A percentile compares a stretch with the other conserved stretches of the same genome.
These are phyloP conservation scores for Sinocyclocheilus anshuiensis DNA, from an alignment of 2,113 vertebrate species.

Conservation along the genomic window DNA sequence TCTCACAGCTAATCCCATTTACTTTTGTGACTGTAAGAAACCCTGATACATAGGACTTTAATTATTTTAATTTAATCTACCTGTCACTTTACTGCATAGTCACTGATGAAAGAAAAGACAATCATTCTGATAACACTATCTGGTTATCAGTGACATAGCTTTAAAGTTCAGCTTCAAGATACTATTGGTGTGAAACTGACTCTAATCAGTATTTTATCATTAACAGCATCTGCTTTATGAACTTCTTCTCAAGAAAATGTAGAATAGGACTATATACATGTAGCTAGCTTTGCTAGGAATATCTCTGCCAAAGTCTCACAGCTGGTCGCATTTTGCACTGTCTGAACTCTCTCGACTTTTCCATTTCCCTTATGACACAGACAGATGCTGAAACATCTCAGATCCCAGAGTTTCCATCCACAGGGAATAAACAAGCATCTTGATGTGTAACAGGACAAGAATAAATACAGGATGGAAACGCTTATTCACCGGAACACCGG, in stretches of 20 bases:
- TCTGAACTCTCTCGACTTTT: conserved; percentile 21
- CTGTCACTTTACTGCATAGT: neutral
- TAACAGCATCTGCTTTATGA: neutral
- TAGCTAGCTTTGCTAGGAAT: neutral
- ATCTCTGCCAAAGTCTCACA: neutral
- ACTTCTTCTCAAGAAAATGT: neutral
- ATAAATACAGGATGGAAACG: conserved; percentile 47
- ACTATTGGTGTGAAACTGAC: conserved; percentile 8
- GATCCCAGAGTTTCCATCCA: conserved; percentile 5
- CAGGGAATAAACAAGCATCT: conserved; percentile 32
- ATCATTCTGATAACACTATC: neutral
- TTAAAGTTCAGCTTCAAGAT: neutral
- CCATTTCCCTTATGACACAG: conserved; percentile 11
- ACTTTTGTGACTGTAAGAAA: conserved; percentile 6
- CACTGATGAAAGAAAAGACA: neutral
- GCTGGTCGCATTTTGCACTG: neutral
- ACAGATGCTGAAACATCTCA: neutral
- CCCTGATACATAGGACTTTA: neutral
- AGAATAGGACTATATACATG: neutral
- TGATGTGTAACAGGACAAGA: conserved; percentile 6
- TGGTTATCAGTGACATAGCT: conserved; percentile 9
- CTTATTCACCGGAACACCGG: conserved; percentile 32
- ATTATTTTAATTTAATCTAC: conserved; percentile 27
- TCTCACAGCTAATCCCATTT: neutral
- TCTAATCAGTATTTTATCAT: neutral